Evolutionary conservation across 2,888 invertebrate genomes (phyloP).

Genomic region (Amiota minor): DNA sequence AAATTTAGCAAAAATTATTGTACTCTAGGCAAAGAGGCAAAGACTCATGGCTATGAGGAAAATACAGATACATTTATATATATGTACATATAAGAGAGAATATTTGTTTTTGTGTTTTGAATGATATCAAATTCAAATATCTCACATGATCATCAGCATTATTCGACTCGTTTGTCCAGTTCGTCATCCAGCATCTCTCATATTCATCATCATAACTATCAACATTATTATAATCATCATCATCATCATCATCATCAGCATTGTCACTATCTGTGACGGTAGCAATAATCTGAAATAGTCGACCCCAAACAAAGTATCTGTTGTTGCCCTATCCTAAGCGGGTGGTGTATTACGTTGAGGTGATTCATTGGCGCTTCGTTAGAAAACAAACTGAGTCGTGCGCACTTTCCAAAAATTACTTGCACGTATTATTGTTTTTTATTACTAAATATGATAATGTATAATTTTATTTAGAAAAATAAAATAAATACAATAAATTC

Average conservation of each 20-base stretch:
- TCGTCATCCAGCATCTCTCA: constrained; percentile 20
- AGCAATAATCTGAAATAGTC: not conserved
- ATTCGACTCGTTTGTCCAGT: constrained; percentile 47
- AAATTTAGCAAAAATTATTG: not conserved
- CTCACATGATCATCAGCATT: constrained; percentile 25
- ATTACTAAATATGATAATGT: not conserved
- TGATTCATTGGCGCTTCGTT: constrained; percentile 42
- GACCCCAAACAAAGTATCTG: constrained; percentile 32
- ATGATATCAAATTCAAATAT: constrained; percentile 1
- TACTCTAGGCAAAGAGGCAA: not conserved
- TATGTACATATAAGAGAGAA: not conserved
- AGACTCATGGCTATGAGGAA: not conserved
- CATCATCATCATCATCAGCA: no score
- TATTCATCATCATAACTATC: no score
- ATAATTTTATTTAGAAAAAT: no score
- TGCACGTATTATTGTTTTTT: constrained; percentile 1
- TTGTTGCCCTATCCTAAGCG: not conserved
- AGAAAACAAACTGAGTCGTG: constrained; percentile 47
- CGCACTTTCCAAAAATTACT: not conserved
- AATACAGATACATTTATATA: not conserved
- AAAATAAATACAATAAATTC: no score
- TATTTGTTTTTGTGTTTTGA: not conserved
- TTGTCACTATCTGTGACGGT: no score
- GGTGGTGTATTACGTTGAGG: constrained; percentile 16
- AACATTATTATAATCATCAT: no score